Base-by-base conservation (phyloP, 2,113 vertebrate species). In the Talpa occidentalis region DNA sequence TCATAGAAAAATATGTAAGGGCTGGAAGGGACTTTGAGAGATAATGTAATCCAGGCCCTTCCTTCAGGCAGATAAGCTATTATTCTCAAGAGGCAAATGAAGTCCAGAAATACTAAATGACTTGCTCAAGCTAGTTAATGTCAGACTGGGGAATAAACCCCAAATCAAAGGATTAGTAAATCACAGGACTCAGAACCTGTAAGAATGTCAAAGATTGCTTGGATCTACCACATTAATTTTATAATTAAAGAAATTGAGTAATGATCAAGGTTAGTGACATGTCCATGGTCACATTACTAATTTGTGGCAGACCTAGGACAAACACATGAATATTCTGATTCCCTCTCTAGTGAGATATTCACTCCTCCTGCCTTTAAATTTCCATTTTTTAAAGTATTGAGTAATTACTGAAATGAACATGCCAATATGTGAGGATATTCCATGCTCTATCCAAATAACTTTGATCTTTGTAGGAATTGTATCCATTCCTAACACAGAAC, bases 21-120 rank as follows among this genome's bases (percentile, higher is more conserved):
- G 32, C 54, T 84, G 69, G 67, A 84, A 90, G 47, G 60, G 11
- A 78, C 35, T 90, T 84, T 72, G 64, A 92, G 66, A 96, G 7
- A 84, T 88, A 84, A 92, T 87, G 84, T 74, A 14, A 74, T 93
- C 82, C 73, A 94, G 69, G 17, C 44, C 66, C 40, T 81, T 86
- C 59, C 12, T 94, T 88, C 72, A 69, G 76, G 70, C 80, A 93
- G 54, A 56, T 93, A 92, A 79, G 14, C 35, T 78, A 40, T 83
- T 93, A 89, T 77, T 91, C 74, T 93, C 69, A 93, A 2, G n/a
- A 91, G 69, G 42, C 11, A 77, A 35, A 54, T 88, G 81, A 79
- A 93, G 54, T 64, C 83, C 83, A 93, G 84, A 95, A 94, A 93
- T 90, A 95, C 30, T 74, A 66, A 95, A 94, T n/a, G 47, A 83